Evolutionary conservation across 2,888 invertebrate species (phyloP).

Genomic region (Metellina segmentata): DNA sequence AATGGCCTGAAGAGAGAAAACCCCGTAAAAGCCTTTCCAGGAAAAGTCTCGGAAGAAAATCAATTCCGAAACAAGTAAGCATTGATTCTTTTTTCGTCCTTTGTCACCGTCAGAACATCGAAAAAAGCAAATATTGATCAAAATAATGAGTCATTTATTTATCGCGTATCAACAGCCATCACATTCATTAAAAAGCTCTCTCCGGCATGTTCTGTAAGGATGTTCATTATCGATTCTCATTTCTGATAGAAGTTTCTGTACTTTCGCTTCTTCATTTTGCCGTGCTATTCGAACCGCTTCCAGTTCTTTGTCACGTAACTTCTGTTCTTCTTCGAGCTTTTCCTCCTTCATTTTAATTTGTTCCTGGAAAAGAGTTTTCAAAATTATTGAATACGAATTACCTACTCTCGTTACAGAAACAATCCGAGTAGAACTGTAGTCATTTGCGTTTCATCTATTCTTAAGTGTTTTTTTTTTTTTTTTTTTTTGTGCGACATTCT

Average conservation of each 20-base stretch:
- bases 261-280: slow-evolving; percentile 41
- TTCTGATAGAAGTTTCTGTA: slow-evolving; percentile 42
- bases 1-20: too few species aligned
- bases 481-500: too few species aligned
- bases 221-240: slow-evolving; percentile 57
- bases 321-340: slow-evolving; percentile 10
- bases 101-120: background rate
- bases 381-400: too few species aligned
- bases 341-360: slow-evolving; percentile 48
- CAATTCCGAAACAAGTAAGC: background rate
- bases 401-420: background rate
- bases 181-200: slow-evolving; percentile 17
- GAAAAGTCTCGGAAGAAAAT: background rate
- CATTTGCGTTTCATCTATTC: too few species aligned
- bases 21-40: background rate
- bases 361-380: background rate
- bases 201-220: slow-evolving; percentile 38
- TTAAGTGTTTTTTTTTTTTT: too few species aligned
- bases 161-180: background rate
- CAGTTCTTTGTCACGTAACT: slow-evolving; percentile 22
- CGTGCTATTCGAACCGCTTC: background rate
- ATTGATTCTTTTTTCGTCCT: background rate
- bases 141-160: background rate
- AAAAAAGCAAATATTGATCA: background rate
- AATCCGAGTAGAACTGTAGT: too few species aligned